Conservation (phyloP, 2,797 vertebrate species). For the Dicrostonyx torquatus region DNA sequence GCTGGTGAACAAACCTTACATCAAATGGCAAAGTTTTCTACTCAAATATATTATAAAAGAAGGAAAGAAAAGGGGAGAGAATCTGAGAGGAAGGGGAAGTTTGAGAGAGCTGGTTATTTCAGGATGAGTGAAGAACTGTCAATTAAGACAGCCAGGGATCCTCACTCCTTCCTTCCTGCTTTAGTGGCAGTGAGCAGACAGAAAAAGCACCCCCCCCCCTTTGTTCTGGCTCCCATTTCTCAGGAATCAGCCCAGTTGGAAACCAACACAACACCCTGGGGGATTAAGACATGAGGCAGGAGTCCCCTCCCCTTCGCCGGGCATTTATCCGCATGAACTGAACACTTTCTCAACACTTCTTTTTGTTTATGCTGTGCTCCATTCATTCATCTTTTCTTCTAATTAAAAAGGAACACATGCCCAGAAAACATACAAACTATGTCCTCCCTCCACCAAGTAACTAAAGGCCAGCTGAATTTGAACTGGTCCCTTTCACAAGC, state of each 20-base stretch:
- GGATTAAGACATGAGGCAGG: background rate
- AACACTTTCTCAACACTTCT: background rate
- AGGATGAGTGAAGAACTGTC: background rate
- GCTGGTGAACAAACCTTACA: background rate
- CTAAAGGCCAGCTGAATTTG: constrained; percentile 18
- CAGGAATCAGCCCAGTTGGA: background rate
- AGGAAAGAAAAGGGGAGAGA: too few relatives aligned
- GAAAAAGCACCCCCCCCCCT: background rate
- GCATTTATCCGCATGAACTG: background rate
- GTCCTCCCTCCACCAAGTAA: background rate
- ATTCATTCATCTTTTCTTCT: constrained; percentile 1
- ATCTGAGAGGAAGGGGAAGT: too few relatives aligned
- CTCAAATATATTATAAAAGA: background rate
- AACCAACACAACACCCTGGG: background rate
- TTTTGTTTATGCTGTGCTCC: background rate
- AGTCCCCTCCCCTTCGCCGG: background rate
- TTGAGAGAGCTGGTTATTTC: background rate
- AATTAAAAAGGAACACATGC: constrained; percentile 31
- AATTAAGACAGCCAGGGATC: background rate
- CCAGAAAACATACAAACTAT: constrained; percentile 54
- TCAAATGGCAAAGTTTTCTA: background rate
- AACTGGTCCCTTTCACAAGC: constrained; percentile 6
- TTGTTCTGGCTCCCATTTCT: background rate
- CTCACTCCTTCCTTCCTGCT: background rate
- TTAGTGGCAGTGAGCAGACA: background rate